These are phyloP conservation scores for Fissipunctia ypsillon DNA, from an alignment of 2,888 invertebrate species.

Conservation along the genomic window DNA sequence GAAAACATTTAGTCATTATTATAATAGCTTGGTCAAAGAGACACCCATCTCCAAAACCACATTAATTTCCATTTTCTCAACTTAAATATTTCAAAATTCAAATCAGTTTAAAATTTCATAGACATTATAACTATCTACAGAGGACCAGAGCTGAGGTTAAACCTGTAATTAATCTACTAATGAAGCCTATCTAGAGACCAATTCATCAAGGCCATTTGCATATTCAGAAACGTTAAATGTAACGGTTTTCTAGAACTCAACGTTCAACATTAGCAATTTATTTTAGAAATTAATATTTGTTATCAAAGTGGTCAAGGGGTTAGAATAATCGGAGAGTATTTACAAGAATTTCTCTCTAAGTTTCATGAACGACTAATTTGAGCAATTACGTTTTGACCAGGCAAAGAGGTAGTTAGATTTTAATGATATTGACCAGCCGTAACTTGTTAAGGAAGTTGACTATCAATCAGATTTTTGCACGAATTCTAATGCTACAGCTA, in stretches of 20 bases:
- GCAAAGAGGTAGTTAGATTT: not conserved
- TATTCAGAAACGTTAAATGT: conserved; percentile 41
- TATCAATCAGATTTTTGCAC: no score
- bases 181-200: conserved; percentile 40
- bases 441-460: no score
- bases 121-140: conserved; percentile 16
- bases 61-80: not conserved
- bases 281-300: conserved; percentile 52
- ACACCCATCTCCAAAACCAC: not conserved
- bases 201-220: conserved; percentile 57
- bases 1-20: not conserved
- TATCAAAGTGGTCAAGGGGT: conserved; percentile 35
- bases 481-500: no score
- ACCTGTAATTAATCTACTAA: conserved; percentile 40
- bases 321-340: conserved; percentile 15
- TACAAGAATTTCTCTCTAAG: conserved; percentile 10
- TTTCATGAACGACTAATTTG: conserved; percentile 34
- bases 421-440: not conserved
- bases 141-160: not conserved
- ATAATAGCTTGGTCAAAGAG: not conserved
- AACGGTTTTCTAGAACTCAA: conserved; percentile 40
- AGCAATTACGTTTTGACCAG: not conserved
- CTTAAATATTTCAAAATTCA: not conserved
- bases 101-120: not conserved
- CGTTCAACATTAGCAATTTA: conserved; percentile 49